Evolutionary conservation across 2,113 vertebrate species (phyloP).

Genomic region (Bubo bubo): DNA sequence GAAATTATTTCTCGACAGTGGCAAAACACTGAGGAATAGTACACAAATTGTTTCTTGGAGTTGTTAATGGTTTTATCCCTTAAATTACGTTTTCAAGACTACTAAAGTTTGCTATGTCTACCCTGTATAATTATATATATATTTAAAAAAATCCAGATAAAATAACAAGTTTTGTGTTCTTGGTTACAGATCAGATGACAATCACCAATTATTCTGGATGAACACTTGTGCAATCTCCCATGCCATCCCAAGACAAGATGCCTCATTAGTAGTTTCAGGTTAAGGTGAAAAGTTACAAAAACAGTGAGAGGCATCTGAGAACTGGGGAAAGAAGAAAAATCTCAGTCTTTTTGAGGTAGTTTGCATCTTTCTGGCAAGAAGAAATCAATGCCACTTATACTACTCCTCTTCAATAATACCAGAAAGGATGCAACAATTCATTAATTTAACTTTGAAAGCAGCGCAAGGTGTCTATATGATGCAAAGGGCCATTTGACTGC

Average conservation of each 20-base stretch:
- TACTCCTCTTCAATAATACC: not conserved
- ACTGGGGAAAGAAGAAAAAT: not conserved
- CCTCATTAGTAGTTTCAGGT: not conserved
- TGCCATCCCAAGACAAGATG: not conserved
- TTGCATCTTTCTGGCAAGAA: not conserved
- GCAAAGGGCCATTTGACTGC: not conserved
- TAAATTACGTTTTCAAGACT: not conserved
- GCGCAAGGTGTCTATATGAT: fast-evolving
- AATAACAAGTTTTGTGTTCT: not conserved
- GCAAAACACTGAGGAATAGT: not conserved
- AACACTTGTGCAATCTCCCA: not conserved
- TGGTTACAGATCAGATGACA: not conserved
- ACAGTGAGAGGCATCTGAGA: not conserved
- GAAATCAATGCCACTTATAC: not conserved
- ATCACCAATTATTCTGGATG: not conserved
- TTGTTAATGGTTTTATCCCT: not conserved
- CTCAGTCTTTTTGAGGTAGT: not conserved
- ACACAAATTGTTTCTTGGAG: not conserved
- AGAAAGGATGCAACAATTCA: not conserved
- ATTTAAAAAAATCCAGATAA: not conserved
- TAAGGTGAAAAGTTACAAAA: not conserved
- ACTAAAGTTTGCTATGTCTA: not conserved
- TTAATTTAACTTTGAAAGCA: not conserved
- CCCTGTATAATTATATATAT: not conserved
- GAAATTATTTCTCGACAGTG: not conserved